Evolutionary conservation across 2,888 invertebrate species (phyloP), one percentile per base, ranked within the genome.

Genomic region (Sinodicranocentrus sp.): DNA sequence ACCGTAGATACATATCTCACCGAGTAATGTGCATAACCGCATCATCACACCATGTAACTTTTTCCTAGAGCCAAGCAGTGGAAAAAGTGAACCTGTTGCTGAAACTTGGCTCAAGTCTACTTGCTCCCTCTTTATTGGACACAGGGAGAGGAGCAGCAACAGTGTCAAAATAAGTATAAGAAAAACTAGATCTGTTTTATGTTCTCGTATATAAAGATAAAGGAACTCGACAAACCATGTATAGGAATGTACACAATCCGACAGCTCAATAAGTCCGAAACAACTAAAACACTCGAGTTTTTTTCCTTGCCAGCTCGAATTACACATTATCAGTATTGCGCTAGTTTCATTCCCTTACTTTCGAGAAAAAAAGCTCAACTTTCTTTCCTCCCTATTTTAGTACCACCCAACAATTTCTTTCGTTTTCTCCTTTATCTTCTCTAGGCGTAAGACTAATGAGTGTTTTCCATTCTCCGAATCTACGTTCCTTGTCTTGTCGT

Each of bases 1-100:
- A 99, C 99, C 99, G 99, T 33, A 33, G 3, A 33, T 48, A 48
- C 15, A n/a, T 48, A 48, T 48, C 48, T 48, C 48, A n/a, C n/a
- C 48, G 33, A n/a, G 48, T 39, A 39, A 39, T 39, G 39, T 13
- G n/a, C 13, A n/a, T 48, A 48, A 48, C 48, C 6, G 10, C 6
- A 10, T 48, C 13, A 6, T n/a, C 48, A 2, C 10, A 48, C 6
- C 2, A n/a, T 10, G 15, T 3, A n/a, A 48, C 5, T n/a, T 48
- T 48, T n/a, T 15, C 10, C 48, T 5, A 6, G 15, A 48, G 10
- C 2, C 15, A 15, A n/a, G n/a, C 15, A 15, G 48, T 6, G 33
- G 10, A 21, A 59, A 26, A 59, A 59, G 59, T 65, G 43, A 75
- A 75, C 75, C 75, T 75, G 75, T 75, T 75, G 75, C 75, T 75